These are phyloP conservation scores for Channa argus DNA, from an alignment of 2,113 vertebrate genomes.

Conservation along the genomic window DNA sequence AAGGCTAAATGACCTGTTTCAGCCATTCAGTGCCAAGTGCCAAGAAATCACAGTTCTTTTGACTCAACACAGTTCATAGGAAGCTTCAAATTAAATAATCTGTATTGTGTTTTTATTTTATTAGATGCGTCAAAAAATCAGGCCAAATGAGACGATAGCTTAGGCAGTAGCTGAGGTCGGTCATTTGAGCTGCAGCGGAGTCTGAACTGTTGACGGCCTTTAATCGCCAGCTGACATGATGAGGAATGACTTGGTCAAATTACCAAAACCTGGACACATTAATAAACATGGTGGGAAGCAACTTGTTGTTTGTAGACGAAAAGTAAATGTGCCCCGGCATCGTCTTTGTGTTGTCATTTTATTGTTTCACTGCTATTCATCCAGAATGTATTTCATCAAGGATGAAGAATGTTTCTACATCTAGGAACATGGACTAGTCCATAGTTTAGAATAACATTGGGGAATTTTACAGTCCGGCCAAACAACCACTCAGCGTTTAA, in stretches of 20 bases:
- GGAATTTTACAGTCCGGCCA: neutral
- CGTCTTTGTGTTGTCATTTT: conserved; percentile 3
- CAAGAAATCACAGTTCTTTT: neutral
- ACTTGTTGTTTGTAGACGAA: conserved; percentile 18
- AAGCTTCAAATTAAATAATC: neutral
- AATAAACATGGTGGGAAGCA: neutral
- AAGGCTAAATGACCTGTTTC: too few relatives aligned
- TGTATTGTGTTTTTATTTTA: too few relatives aligned
- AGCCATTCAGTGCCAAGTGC: neutral
- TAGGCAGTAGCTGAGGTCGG: neutral
- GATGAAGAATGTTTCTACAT: too few relatives aligned
- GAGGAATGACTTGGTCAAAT: neutral
- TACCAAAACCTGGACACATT: conserved; percentile 5
- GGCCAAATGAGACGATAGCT: neutral
- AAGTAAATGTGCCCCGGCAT: conserved; percentile 13
- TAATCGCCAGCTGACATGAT: neutral
- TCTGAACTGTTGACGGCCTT: conserved; percentile 7
- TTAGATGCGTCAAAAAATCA: neutral
- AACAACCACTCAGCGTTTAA: too few relatives aligned
- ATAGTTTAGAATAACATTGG: conserved; percentile 3
- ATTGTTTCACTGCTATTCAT: neutral
- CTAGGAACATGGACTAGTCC: neutral
- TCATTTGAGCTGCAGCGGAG: neutral
- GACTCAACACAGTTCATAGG: conserved; percentile 3
- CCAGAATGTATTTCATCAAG: neutral